A percentile compares a stretch with the other conserved stretches of the same genome.
Conservation (phyloP, 2,888 invertebrate genomes). For the Ferdinandea cuprea region DNA sequence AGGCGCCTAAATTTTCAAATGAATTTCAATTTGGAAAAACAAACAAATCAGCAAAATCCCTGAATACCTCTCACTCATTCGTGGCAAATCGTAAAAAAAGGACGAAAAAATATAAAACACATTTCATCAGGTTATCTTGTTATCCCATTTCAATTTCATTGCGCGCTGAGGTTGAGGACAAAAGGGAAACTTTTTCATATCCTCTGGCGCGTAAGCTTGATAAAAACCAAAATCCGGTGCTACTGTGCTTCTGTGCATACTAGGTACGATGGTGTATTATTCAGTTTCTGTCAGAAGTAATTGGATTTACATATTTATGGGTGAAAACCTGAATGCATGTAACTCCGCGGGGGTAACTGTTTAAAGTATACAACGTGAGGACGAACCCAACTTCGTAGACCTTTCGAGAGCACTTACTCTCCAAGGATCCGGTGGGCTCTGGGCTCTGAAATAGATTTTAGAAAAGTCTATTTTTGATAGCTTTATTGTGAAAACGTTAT, state of each 20-base stretch:
- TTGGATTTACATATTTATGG: conserved; percentile 56
- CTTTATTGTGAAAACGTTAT: too few relatives aligned
- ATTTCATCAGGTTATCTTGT: conserved; percentile 50
- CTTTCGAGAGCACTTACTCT: too few relatives aligned
- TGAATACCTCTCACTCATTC: conserved; percentile 10
- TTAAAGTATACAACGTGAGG: neutral
- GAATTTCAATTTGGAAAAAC: conserved; percentile 22
- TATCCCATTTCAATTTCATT: conserved; percentile 45
- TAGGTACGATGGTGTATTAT: conserved; percentile 7
- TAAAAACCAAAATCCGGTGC: conserved; percentile 9
- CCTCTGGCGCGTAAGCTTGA: conserved; percentile 20
- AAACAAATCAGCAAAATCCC: conserved; percentile 40
- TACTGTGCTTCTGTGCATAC: too few relatives aligned
- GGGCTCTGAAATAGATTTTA: too few relatives aligned
- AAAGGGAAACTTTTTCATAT: conserved; percentile 9
- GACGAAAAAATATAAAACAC: conserved; percentile 6
- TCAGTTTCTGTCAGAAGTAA: conserved; percentile 30
- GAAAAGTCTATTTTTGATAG: too few relatives aligned
- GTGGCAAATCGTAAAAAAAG: conserved; percentile 1
- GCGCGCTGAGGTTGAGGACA: conserved; percentile 11
- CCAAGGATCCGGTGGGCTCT: too few relatives aligned
- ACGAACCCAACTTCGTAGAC: too few relatives aligned
- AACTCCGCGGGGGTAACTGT: conserved; percentile 1
- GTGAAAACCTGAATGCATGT: conserved; percentile 15
- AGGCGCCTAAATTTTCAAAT: conserved; percentile 1